Conservation (phyloP, 1,140 invertebrate species). For the Dinothrombium tinctorium region DNA sequence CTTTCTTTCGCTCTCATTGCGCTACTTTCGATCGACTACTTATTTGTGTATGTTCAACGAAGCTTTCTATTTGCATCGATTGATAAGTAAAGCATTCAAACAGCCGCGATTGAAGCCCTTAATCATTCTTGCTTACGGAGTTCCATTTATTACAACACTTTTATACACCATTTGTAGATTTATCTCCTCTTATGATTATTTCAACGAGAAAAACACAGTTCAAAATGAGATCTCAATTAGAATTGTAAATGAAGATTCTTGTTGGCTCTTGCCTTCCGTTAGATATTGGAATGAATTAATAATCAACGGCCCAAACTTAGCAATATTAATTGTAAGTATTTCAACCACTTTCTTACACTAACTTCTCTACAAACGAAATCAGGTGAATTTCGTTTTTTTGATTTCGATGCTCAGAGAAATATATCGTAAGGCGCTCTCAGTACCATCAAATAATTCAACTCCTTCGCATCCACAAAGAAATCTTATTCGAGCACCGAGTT, state of each 20-base stretch:
- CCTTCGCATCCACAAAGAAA: background rate
- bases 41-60: conserved; percentile 38
- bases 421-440: conserved; percentile 6
- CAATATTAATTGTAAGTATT: conserved; percentile 11
- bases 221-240: background rate
- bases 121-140: conserved; percentile 9
- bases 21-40: conserved; percentile 29
- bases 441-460: background rate
- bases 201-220: background rate
- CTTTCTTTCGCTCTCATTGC: conserved; percentile 23
- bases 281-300: conserved; percentile 11
- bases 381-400: conserved; percentile 10
- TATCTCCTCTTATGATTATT: background rate
- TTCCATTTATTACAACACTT: conserved; percentile 6
- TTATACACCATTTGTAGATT: conserved; percentile 4
- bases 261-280: conserved; percentile 10
- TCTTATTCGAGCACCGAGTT: background rate
- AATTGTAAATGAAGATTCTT: conserved; percentile 1
- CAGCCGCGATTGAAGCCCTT: conserved; percentile 7
- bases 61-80: conserved; percentile 12
- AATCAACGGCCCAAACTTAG: conserved; percentile 11
- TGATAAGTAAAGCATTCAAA: conserved; percentile 10
- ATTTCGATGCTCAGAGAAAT: conserved; percentile 6
- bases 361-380: too few species aligned
- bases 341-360: too few species aligned